Evolutionary conservation across 64 coral and sea anemone species (phyloP), one percentile per base, ranked within the genome.

Genomic region (Astreopora myriophthalma): DNA sequence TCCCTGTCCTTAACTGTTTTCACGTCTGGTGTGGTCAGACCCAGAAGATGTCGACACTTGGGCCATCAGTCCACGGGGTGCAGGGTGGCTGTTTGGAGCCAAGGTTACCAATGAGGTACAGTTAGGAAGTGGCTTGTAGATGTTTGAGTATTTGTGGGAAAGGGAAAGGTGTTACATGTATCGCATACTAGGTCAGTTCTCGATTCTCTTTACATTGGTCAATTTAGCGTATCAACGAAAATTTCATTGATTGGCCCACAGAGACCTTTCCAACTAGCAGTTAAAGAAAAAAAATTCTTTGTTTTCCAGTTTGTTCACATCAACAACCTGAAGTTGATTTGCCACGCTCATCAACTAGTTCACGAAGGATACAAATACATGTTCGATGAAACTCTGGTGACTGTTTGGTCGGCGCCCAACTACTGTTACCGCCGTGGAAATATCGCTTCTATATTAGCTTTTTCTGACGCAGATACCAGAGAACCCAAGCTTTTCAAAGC

Each of bases 361-460:
- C 97, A 99, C 69, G 97, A 99, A 48, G 97, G 97, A 17, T 95
- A 93, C 71, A 99, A 99, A 64, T 99, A 99, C 75, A 99, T 99
- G 97, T 99, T 99, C 84, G 97, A 99, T 2, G 97, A 99, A 84
- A 99, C 95, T 39, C 76, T 99, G 5, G 97, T 99, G 13, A 99
- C 97, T 6, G 97, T 99, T 12, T 99, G 97, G 97, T 99, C 97
- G 13, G 97, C 97, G 17, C 97, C 97, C 5, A 99, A 99, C 58
- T 99, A 99, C 51, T 99, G 97, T 77, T 99, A 99, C 63, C 90
- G 97, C 48, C 95, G 97, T 78, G 97, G 97, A 57, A 99, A 99
- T 39, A 99, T 99, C 40, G 97, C 97, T 34, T 99, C 97, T 13
- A 99, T 99, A 58, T 67, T 99, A 57, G 94, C 97, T 12, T 99